A percentile compares a stretch with the other conserved stretches of the same genome.
Conservation (phyloP, 2,888 invertebrate genomes). For the Colletes collaris region DNA sequence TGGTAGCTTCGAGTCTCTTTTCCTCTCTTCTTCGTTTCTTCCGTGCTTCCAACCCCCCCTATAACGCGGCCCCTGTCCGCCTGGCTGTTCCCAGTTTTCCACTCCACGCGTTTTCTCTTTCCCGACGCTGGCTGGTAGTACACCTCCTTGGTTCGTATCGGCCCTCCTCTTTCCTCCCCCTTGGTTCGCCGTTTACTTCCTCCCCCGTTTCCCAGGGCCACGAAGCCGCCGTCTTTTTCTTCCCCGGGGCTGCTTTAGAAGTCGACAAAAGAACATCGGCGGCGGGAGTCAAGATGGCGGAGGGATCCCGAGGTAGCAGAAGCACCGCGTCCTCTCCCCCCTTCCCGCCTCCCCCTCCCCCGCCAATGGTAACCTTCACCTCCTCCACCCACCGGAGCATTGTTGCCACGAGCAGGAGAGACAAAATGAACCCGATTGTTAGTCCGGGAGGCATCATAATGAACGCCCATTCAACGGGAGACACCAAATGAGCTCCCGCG, state of each 20-base stretch:
- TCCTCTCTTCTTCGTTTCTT: constrained; percentile 5
- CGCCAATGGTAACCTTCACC: constrained; percentile 49
- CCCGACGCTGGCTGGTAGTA: constrained; percentile 13
- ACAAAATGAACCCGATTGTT: constrained; percentile 82
- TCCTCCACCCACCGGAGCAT: constrained; percentile 66
- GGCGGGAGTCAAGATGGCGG: constrained; percentile 80
- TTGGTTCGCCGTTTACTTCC: constrained; percentile 52
- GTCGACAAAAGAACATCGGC: constrained; percentile 80
- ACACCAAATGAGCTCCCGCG: constrained; percentile 82
- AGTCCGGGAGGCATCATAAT: constrained; percentile 81
- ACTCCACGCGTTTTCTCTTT: constrained; percentile 21
- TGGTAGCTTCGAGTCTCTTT: constrained; percentile 21
- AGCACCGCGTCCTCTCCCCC: constrained; percentile 37
- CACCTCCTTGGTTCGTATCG: constrained; percentile 28
- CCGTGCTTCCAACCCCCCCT: neutral
- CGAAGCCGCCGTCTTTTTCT: constrained; percentile 71
- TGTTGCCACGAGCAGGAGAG: constrained; percentile 80
- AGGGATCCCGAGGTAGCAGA: constrained; percentile 71
- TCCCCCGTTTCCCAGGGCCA: constrained; percentile 53
- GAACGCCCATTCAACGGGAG: constrained; percentile 80
- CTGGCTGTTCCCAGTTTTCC: constrained; percentile 30
- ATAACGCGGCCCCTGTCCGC: neutral
- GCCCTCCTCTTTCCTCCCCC: constrained; percentile 44
- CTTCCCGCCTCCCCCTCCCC: neutral
- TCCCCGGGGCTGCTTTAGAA: constrained; percentile 75